Base-by-base conservation (phyloP, 2,888 invertebrate genomes). In the Cryptocephalus moraei region DNA sequence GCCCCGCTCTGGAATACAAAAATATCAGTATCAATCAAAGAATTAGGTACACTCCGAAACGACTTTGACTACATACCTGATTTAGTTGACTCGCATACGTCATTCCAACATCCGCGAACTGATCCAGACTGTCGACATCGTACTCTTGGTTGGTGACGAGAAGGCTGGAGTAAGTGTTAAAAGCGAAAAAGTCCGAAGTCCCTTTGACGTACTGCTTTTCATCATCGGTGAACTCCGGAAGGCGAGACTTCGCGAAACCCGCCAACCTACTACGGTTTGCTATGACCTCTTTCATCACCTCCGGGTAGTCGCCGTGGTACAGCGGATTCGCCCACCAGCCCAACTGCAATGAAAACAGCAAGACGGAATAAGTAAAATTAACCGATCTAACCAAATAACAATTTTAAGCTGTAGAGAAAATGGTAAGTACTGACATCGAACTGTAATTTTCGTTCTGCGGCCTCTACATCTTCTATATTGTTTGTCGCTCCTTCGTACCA, bases 181-280 rank as follows among this genome's bases (percentile, higher is more conserved):
- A 63, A 1, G 85, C 86, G 45, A 88, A 72, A 66, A 83, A 86
- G 63, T 91, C 88, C 1, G 74, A 73, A 0, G 85, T 79, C 0
- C 76, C 80, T 74, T 74, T 70, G 32, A 86, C 77, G 45, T 72
- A 69, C 9, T 70, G 62, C 4, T 83, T 70, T 71, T 86, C 84
- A 22, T 77, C 71, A 0, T 59, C 13, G 0, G 78, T 79, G 59
- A 84, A 81, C 45, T 61, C 60, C 0, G 84, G 84, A 4, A 86
- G 70, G 8, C 83, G 75, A 0, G 84, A 82, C 11, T 73, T 68
- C 0, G 67, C 60, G 55, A 74, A 81, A 8, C 79, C 77, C 63
- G 84, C 80, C 10, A 65, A 64, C 43, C 65, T 69, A 48, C 83
- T 85, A 40, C 78, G 73, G 2, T 71, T 68, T 38, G 70, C 74